Conservation (phyloP, 2,113 vertebrate species). For the Scytalopus superciliaris region DNA sequence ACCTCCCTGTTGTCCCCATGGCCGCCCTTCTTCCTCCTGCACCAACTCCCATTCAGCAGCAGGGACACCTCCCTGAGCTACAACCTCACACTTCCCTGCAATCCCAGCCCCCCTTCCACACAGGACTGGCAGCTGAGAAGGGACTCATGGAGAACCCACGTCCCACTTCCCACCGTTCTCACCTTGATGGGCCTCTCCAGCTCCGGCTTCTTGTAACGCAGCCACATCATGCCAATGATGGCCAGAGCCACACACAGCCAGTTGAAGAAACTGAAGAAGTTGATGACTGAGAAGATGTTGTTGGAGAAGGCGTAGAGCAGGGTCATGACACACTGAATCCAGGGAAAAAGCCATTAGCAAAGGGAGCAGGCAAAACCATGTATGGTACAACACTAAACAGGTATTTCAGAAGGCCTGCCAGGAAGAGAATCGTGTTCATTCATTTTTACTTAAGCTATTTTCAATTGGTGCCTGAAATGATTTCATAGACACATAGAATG, state of each 20-base stretch:
- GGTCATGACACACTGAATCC: slow-evolving; percentile 89
- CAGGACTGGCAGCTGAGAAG: neutral
- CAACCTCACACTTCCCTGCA: neutral
- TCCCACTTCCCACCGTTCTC: neutral
- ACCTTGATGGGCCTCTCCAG: slow-evolving; percentile 95
- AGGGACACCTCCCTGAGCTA: neutral
- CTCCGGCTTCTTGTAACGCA: slow-evolving; percentile 91
- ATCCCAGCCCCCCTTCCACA: neutral
- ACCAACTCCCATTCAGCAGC: rapidly evolving
- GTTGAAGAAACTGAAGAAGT: slow-evolving; percentile 99
- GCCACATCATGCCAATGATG: slow-evolving; percentile 95
- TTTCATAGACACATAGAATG: neutral
- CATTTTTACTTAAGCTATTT: neutral
- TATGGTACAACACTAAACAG: neutral
- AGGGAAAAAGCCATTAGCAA: neutral
- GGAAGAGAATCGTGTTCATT: neutral
- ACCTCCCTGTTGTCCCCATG: neutral
- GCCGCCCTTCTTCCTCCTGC: neutral
- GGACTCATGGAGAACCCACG: neutral
- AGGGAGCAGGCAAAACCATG: neutral
- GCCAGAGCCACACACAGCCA: slow-evolving; percentile 98
- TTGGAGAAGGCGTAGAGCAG: slow-evolving; percentile 95
- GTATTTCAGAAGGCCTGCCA: neutral
- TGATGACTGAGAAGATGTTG: slow-evolving; percentile 97
- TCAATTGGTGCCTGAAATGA: neutral